Percentiles rank a stretch among this genome's conserved stretches.
Conservation (phyloP, 2,797 vertebrate genomes). For the Helostoma temminkii region DNA sequence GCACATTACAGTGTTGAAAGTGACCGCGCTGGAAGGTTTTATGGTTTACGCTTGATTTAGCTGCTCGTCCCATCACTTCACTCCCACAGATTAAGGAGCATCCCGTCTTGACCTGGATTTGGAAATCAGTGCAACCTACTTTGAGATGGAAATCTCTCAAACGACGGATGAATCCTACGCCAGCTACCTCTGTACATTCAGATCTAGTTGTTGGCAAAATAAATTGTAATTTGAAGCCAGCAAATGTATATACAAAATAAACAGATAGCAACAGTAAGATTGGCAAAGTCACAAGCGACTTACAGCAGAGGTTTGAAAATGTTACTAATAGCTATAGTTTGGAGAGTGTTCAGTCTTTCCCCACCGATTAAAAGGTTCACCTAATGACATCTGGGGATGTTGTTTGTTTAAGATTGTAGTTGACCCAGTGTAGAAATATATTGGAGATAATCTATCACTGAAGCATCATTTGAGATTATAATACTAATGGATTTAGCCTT, state of each 20-base stretch:
- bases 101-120: conserved; percentile 76
- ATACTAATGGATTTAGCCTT: too few species aligned
- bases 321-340: conserved; percentile 2
- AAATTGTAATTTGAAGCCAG: neutral
- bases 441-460: too few species aligned
- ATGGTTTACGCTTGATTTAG: conserved; percentile 66
- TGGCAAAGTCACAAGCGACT: neutral
- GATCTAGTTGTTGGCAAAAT: neutral
- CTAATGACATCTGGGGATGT: neutral
- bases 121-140: conserved; percentile 47
- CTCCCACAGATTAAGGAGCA: conserved; percentile 67
- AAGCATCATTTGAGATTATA: too few species aligned
- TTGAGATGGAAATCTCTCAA: conserved; percentile 47
- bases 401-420: neutral
- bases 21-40: conserved; percentile 37
- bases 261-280: neutral
- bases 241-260: neutral
- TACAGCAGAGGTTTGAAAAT: conserved; percentile 8
- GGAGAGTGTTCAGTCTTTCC: neutral
- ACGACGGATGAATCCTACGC: neutral
- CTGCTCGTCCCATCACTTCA: conserved; percentile 51
- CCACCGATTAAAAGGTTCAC: conserved; percentile 7
- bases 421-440: neutral
- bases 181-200: neutral
- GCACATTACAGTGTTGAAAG: conserved; percentile 39